Conservation (phyloP, 2,113 vertebrate species). For the Gasterosteus nipponicus region DNA sequence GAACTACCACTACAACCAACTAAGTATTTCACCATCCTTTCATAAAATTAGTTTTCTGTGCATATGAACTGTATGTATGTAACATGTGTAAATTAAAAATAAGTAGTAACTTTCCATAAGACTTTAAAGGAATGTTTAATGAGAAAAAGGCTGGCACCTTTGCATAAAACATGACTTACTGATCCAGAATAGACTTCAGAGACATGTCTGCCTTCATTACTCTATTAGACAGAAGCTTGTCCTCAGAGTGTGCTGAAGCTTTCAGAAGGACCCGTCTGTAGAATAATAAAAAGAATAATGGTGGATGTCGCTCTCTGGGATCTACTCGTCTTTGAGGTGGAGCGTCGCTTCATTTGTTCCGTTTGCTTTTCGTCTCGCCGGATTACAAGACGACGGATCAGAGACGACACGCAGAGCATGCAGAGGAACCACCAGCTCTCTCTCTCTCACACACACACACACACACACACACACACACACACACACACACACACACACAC, state of each 20-base stretch:
- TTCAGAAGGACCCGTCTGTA: constrained; percentile 17
- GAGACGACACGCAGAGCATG: constrained; percentile 20
- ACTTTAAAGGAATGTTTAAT: too few relatives aligned
- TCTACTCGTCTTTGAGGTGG: constrained; percentile 35
- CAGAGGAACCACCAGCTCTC: background rate
- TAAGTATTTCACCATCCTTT: too few relatives aligned
- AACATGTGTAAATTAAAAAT: too few relatives aligned
- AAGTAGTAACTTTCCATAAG: too few relatives aligned
- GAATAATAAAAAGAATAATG: constrained; percentile 26
- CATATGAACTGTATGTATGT: too few relatives aligned
- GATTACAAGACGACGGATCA: constrained; percentile 25
- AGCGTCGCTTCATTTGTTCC: background rate
- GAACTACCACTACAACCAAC: too few relatives aligned
- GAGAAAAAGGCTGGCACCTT: too few relatives aligned
- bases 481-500: too few relatives aligned
- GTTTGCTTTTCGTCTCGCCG: constrained; percentile 31
- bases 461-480: too few relatives aligned
- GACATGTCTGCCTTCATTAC: background rate
- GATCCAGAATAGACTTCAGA: background rate
- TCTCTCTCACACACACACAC: too few relatives aligned
- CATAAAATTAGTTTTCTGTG: too few relatives aligned
- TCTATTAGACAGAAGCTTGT: constrained; percentile 33
- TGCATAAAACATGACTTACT: background rate
- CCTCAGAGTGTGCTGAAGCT: constrained; percentile 18
- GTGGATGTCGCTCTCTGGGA: constrained; percentile 31